These are phyloP conservation scores for Antedon mediterranea DNA, from an alignment of 53 echinoderm and acorn worm species.

Conservation along the genomic window DNA sequence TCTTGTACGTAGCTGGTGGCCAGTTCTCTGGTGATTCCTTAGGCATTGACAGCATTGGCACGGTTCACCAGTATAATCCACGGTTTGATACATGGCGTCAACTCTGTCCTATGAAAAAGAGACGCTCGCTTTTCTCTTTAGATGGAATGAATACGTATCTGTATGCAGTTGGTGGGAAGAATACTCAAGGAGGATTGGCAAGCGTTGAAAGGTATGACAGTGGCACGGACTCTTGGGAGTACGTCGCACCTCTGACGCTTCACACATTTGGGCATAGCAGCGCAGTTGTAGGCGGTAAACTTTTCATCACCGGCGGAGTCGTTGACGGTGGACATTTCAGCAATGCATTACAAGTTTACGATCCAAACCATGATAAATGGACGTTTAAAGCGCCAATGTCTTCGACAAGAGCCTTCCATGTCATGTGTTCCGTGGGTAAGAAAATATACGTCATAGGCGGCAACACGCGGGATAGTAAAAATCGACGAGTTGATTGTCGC, in stretches of 20 bases:
- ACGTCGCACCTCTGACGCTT: slow-evolving; percentile 37
- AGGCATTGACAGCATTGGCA: slow-evolving; percentile 63
- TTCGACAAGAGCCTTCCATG: slow-evolving; percentile 67
- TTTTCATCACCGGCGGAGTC: slow-evolving; percentile 65
- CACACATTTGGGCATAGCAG: slow-evolving; percentile 72
- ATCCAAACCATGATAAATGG: slow-evolving; percentile 65
- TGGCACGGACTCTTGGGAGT: slow-evolving; percentile 43
- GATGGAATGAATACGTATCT: slow-evolving; percentile 32
- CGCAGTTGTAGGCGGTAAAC: slow-evolving; percentile 37
- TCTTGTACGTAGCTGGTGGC: slow-evolving; percentile 49
- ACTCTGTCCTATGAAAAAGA: slow-evolving; percentile 66
- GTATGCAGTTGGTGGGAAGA: slow-evolving; percentile 87
- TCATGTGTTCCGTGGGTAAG: slow-evolving; percentile 52
- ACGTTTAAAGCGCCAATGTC: slow-evolving; percentile 67
- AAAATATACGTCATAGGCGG: slow-evolving; percentile 75
- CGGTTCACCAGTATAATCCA: slow-evolving; percentile 47
- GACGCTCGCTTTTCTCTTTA: slow-evolving; percentile 57
- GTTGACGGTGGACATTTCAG: slow-evolving; percentile 71
- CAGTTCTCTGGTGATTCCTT: slow-evolving; percentile 59
- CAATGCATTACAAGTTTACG: slow-evolving; percentile 68
- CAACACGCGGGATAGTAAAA: slow-evolving; percentile 34
- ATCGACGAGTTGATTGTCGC: slow-evolving; percentile 50
- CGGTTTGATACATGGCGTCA: slow-evolving; percentile 38
- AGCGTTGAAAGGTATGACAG: slow-evolving; percentile 76
- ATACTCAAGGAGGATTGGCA: slow-evolving; percentile 55